Conservation (phyloP, 2,797 vertebrate genomes). For the Phoeniculus purpureus region DNA sequence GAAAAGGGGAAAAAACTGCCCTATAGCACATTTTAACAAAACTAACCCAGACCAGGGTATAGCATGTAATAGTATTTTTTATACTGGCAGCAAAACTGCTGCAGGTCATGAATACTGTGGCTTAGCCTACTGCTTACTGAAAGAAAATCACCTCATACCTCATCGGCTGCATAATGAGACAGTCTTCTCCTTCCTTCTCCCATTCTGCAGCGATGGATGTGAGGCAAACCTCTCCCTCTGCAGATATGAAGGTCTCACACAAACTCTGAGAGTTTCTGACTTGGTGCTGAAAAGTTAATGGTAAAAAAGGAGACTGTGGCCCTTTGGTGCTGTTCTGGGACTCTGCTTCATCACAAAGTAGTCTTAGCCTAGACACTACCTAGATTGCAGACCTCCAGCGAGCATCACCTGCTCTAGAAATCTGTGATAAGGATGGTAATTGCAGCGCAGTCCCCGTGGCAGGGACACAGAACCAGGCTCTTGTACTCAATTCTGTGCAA, state of each 20-base stretch:
- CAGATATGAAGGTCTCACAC: background rate
- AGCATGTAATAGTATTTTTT: background rate
- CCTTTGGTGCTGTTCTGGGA: background rate
- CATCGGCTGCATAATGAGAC: background rate
- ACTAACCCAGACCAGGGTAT: background rate
- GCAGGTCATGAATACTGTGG: background rate
- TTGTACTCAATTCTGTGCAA: background rate
- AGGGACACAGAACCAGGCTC: background rate
- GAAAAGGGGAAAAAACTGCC: accelerated
- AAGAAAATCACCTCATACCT: conserved; percentile 5
- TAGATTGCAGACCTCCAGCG: background rate
- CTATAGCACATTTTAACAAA: background rate
- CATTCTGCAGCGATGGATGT: background rate
- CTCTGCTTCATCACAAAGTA: background rate
- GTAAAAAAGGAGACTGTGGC: background rate
- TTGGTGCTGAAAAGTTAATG: background rate
- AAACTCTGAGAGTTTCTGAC: background rate
- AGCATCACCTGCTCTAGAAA: background rate
- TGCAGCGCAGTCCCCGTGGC: background rate
- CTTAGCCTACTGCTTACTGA: background rate
- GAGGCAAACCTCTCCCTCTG: background rate
- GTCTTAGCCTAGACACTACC: background rate
- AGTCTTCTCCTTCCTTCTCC: background rate
- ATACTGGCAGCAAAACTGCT: background rate
- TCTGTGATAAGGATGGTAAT: background rate